Evolutionary conservation across 2,888 invertebrate genomes (phyloP), one percentile per base, ranked within the genome.

Genomic region (Podabrus alpinus): DNA sequence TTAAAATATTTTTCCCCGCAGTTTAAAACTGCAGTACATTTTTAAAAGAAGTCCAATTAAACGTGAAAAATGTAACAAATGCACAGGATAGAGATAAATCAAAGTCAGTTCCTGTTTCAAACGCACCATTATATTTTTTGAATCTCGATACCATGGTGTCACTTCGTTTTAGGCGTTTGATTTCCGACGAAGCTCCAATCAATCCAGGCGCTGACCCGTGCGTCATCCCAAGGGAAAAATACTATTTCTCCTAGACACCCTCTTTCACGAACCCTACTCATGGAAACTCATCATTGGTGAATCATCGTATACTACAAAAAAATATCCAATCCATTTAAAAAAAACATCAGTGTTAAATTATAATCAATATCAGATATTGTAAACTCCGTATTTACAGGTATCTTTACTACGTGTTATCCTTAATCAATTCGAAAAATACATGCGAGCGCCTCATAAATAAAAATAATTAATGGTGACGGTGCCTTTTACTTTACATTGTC

Each of bases 331-430:
- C 16, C 21, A 24, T 69, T 61, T 69, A 69, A 69, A 60, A 24
- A 24, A 69, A 21, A 69, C n/a, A 60, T 10, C 62, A 11, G 83
- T 78, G 81, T 83, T 82, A 83, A 82, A 83, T 81, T 85, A 83
- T 83, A 81, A 77, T 77, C 83, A 81, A 83, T 85, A 85, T 84
- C 84, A 81, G 84, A 85, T 84, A 82, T 83, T 84, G 85, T 84
- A 84, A 85, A 83, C 83, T 84, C 84, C 84, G 83, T 83, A 83
- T 85, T 85, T 83, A 84, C 82, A 83, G 83, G 83, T 84, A 84
- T 84, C 83, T 83, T 64, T 64, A 19, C 81, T 79, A 81, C 84
- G 84, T 83, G 82, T 83, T 84, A 83, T 84, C 78, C 80, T 74
- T 84, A 83, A 84, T 83, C 82, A 80, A 83, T 80, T 79, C 73